Percentiles rank a stretch among this genome's conserved stretches.
Conservation (phyloP, 2,113 vertebrate genomes). For the Empidonax traillii region DNA sequence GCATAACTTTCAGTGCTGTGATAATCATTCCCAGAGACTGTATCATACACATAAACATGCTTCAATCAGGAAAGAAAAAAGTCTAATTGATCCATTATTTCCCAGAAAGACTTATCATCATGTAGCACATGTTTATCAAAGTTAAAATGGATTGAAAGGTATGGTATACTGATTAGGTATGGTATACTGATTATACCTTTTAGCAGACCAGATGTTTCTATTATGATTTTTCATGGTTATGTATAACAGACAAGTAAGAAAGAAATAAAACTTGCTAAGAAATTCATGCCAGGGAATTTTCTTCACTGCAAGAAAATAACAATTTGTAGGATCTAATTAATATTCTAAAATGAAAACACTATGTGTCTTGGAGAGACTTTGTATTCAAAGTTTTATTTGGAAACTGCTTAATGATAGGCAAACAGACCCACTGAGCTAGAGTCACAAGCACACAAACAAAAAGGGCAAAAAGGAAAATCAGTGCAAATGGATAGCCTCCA, state of each 20-base stretch:
- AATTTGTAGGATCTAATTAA: not conserved
- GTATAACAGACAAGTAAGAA: not conserved
- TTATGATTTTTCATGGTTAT: not conserved
- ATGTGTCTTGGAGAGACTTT: not conserved
- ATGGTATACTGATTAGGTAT: not conserved
- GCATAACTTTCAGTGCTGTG: constrained; percentile 30
- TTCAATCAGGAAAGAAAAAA: not conserved
- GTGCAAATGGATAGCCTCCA: not conserved
- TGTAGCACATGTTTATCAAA: not conserved
- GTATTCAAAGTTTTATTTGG: not conserved
- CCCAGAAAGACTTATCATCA: not conserved
- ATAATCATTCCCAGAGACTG: not conserved
- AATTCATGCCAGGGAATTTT: not conserved
- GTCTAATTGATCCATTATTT: constrained; percentile 34
- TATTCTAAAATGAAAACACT: not conserved
- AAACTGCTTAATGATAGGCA: not conserved
- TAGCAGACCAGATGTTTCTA: not conserved
- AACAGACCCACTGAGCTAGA: not conserved
- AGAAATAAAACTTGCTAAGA: not conserved
- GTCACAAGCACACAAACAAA: not conserved
- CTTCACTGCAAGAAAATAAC: not conserved
- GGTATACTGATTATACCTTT: not conserved
- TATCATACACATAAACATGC: not conserved
- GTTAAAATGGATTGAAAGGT: not conserved
- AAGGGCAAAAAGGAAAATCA: not conserved